These are phyloP conservation scores for Parus major DNA, from an alignment of 2,113 vertebrate genomes.

Conservation along the genomic window DNA sequence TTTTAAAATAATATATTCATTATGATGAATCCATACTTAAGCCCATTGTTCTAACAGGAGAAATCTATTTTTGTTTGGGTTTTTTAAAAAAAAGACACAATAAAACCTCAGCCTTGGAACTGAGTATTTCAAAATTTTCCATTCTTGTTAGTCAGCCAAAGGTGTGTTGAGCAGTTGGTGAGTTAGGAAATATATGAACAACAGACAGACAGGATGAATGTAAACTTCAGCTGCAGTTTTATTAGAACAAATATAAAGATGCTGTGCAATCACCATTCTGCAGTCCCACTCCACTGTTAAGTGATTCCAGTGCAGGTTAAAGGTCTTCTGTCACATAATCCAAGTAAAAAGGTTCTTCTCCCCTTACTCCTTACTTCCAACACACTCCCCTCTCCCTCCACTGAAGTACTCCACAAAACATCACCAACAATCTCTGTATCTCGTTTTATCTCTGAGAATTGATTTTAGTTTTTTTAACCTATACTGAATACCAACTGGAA, in stretches of 20 bases:
- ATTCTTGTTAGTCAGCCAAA: slow-evolving; percentile 23
- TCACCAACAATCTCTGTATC: neutral
- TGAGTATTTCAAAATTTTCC: neutral
- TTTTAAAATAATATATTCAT: neutral
- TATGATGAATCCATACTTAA: neutral
- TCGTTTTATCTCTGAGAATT: neutral
- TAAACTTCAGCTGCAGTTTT: neutral
- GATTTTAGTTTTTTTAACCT: neutral
- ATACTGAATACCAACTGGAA: neutral
- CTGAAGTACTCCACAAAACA: neutral
- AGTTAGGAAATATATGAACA: neutral
- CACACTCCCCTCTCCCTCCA: neutral
- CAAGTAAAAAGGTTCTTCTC: neutral
- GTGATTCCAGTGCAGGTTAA: neutral
- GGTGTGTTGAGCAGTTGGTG: slow-evolving; percentile 7
- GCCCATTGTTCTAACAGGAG: neutral
- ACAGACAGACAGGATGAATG: neutral
- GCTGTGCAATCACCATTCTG: neutral
- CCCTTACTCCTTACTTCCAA: neutral
- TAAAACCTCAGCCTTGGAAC: neutral
- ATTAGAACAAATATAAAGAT: neutral
- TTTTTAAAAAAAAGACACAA: neutral
- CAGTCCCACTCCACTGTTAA: neutral
- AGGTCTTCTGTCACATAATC: neutral
- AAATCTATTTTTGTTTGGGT: neutral